These are phyloP conservation scores for Desmophyllum pertusum DNA, from an alignment of 92 coral and sea anemone genomes.

Conservation along the genomic window DNA sequence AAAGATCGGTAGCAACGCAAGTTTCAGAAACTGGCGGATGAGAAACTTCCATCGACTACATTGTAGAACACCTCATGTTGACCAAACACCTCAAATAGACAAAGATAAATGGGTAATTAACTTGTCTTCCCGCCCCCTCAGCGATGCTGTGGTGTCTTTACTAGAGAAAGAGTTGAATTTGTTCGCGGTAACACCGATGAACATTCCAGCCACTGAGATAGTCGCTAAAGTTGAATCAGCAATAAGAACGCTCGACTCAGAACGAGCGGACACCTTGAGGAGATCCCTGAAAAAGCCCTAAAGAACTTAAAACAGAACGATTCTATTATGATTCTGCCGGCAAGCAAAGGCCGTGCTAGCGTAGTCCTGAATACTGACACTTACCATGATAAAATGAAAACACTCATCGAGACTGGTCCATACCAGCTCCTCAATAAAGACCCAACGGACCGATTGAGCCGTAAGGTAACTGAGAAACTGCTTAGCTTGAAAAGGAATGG, in stretches of 20 bases:
- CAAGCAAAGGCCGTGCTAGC: too few species aligned
- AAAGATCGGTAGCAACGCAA: too few species aligned
- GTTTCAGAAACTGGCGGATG: too few species aligned
- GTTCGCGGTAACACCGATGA: slow-evolving; percentile 26
- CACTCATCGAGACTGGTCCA: too few species aligned
- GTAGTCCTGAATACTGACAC: slow-evolving; percentile 19
- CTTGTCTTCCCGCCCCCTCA: slow-evolving; percentile 40
- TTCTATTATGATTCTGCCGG: background rate
- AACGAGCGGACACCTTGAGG: slow-evolving; percentile 3
- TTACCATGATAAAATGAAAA: slow-evolving; percentile 35
- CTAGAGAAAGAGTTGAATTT: slow-evolving; percentile 37
- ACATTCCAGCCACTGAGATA: slow-evolving; percentile 27
- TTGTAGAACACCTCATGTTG: too few species aligned
- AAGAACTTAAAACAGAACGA: too few species aligned
- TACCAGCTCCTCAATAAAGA: too few species aligned
- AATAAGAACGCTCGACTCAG: slow-evolving; percentile 12
- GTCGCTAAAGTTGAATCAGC: slow-evolving; percentile 27
- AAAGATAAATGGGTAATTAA: slow-evolving; percentile 35
- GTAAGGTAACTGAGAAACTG: slow-evolving; percentile 15
- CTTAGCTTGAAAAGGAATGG: background rate
- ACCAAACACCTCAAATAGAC: too few species aligned
- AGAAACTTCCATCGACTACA: too few species aligned
- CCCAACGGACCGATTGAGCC: slow-evolving; percentile 9
- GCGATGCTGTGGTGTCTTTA: background rate
- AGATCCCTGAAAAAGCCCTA: too few species aligned